Evolutionary conservation across 2,888 invertebrate genomes (phyloP), one percentile per base, ranked within the genome.

Genomic region (Ceraclea dissimilis): DNA sequence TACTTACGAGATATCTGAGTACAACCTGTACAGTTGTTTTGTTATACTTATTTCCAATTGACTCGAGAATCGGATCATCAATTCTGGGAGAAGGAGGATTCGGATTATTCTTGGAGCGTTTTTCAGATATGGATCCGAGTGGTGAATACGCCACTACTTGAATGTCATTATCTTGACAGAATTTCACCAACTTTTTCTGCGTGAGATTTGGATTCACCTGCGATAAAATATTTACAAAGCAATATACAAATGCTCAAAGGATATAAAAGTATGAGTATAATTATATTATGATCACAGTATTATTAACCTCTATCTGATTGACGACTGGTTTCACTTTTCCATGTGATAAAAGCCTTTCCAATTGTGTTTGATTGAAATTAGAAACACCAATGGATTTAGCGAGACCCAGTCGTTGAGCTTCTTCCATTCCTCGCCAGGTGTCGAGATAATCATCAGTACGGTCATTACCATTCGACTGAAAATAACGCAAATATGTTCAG

Each of bases 81-180:
- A 82, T 71, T 0, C 78, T 71, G 0, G 84, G 80, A 10, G 73
- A 68, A 0, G 80, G 79, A 2, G 78, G 72, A 10, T 67, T 67
- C 17, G 63, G 62, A 0, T 67, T 64, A 6, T 71, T 69, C 46
- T 70, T 72, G 1, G 81, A 81, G 26, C 80, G 79, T 16, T 16
- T 60, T 50, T 67, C 66, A 64, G 74, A 69, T 39, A 75, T 64
- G 0, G 74, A 72, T 2, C 88, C 90, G 56, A 92, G 76, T 0
- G 90, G 90, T 34, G 86, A 84, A 70, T 88, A 93, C 0, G 76
- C 90, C 67, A 78, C 84, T 62, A 93, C 70, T 0, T 74, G 71
- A 47, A 93, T 84, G 49, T 74, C 75, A 39, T 80, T 76, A 6
- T 78, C 68, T 52, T 80, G 78, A 69, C 91, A 87, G 66, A 83